These are phyloP conservation scores for Pangasianodon gigas DNA, from an alignment of 2,113 vertebrate species.

Conservation along the genomic window DNA sequence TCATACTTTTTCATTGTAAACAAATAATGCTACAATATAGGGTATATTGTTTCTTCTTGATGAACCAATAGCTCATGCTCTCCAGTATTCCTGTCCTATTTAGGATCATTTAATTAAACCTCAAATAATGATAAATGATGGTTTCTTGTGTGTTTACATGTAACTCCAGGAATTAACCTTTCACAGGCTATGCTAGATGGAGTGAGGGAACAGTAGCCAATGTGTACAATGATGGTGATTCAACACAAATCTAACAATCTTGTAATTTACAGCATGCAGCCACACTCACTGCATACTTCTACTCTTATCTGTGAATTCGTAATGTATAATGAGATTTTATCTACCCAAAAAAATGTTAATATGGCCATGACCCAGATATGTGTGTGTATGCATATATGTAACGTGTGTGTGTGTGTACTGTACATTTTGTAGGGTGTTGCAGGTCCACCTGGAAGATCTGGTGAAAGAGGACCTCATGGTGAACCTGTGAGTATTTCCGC, in stretches of 20 bases:
- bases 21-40: neutral
- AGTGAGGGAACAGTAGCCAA: neutral
- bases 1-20: neutral
- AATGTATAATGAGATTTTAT: neutral
- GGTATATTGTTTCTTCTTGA: neutral
- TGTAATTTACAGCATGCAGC: neutral
- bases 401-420: neutral
- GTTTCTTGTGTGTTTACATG: neutral
- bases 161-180: neutral
- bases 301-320: neutral
- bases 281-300: neutral
- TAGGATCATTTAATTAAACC: neutral
- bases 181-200: neutral
- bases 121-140: neutral
- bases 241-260: neutral
- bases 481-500: slow-evolving; percentile 34
- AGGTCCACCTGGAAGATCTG: slow-evolving; percentile 41
- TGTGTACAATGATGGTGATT: neutral
- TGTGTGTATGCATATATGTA: neutral
- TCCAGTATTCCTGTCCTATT: neutral
- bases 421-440: slow-evolving; percentile 24
- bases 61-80: neutral
- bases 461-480: slow-evolving; percentile 36
- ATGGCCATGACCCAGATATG: neutral
- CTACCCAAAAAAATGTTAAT: neutral